Evolutionary conservation across 2,113 vertebrate species (phyloP).

Genomic region (Anoplopoma fimbria): DNA sequence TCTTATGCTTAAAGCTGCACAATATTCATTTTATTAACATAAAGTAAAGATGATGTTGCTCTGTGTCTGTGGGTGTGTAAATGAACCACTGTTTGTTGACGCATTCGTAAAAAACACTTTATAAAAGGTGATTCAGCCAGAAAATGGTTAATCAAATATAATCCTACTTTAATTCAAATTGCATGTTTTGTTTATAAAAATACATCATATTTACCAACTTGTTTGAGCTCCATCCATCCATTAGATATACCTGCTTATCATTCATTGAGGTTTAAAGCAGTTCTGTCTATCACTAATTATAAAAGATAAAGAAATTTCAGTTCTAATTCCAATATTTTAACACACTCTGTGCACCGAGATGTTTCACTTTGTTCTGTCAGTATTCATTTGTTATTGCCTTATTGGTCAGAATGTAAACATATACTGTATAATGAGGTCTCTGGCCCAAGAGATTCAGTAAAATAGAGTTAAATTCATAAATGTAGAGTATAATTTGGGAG

Average conservation of each 20-base stretch:
- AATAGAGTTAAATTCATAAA: not conserved
- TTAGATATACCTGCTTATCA: not conserved
- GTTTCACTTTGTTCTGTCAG: not conserved
- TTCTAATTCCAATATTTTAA: not conserved
- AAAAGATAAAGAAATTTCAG: not conserved
- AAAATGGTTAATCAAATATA: not conserved
- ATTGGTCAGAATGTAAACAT: not conserved
- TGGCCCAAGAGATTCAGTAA: not conserved
- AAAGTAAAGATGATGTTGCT: not conserved
- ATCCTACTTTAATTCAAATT: not conserved
- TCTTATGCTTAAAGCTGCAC: not conserved
- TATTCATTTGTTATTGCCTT: not conserved
- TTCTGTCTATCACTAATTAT: not conserved
- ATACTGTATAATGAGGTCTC: not conserved
- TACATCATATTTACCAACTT: not conserved
- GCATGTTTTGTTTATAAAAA: not conserved
- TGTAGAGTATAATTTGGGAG: conserved; percentile 1
- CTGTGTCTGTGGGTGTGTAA: not conserved
- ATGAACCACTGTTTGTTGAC: not conserved
- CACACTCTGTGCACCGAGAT: not conserved
- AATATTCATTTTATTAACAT: not conserved
- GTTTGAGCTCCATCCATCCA: not conserved
- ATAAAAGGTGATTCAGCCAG: not conserved
- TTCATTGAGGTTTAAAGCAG: not conserved
- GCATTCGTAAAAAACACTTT: not conserved